phyloP scores from a whole-genome alignment of 2,888 invertebrate species.

The Encarsia formosa region DNA sequence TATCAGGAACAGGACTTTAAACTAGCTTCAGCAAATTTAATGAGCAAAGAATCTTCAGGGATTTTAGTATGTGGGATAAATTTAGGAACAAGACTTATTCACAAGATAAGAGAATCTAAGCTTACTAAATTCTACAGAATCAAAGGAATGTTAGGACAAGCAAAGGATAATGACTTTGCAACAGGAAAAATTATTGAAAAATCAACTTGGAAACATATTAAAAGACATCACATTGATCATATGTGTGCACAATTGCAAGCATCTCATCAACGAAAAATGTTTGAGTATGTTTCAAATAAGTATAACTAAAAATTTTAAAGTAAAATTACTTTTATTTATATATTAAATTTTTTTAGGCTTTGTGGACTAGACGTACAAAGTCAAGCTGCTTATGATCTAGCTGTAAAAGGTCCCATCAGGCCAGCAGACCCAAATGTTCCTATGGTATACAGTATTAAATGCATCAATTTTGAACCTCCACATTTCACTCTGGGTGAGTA shows the following conservation, averaged over 20 bases:
- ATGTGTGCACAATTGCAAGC: slow-evolving; percentile 78
- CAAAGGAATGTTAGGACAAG: slow-evolving; percentile 70
- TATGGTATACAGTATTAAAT: slow-evolving; percentile 80
- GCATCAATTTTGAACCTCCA: slow-evolving; percentile 76
- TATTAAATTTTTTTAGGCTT: slow-evolving; percentile 52
- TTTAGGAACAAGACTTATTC: slow-evolving; percentile 58
- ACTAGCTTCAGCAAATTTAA: slow-evolving; percentile 58
- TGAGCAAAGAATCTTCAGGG: slow-evolving; percentile 69
- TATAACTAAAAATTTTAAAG: slow-evolving; percentile 1
- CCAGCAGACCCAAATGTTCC: slow-evolving; percentile 69
- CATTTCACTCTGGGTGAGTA: slow-evolving; percentile 75
- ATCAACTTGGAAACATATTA: slow-evolving; percentile 68
- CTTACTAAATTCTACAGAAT: slow-evolving; percentile 70
- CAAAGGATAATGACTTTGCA: slow-evolving; percentile 69
- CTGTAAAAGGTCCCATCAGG: slow-evolving; percentile 74
- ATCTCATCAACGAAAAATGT: slow-evolving; percentile 82
- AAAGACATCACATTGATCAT: slow-evolving; percentile 64
- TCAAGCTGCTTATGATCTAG: slow-evolving; percentile 86
- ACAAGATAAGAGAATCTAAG: slow-evolving; percentile 58
- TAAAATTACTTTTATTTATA: slow-evolving; percentile 19
- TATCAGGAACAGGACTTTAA: slow-evolving; percentile 67
- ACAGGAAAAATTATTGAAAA: slow-evolving; percentile 69
- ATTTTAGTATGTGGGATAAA: slow-evolving; percentile 74
- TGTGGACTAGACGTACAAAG: slow-evolving; percentile 80
- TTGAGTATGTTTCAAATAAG: slow-evolving; percentile 60